phyloP scores from a whole-genome alignment of 2,888 invertebrate genomes.

The Caenorhabditis becei region DNA sequence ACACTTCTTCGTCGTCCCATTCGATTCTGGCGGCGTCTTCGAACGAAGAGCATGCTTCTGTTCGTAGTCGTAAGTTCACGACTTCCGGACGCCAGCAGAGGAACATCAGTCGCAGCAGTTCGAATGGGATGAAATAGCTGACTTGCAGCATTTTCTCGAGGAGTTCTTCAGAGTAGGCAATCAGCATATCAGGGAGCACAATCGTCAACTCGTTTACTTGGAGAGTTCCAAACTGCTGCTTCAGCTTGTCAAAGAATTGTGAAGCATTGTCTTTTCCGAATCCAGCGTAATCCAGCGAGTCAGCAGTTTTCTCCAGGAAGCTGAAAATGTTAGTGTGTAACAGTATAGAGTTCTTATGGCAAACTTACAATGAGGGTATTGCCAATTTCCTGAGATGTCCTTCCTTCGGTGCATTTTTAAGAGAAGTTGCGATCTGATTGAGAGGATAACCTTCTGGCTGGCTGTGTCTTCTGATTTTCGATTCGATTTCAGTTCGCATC shows the following conservation, averaged over 20 bases:
- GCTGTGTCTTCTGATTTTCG: constrained; percentile 8
- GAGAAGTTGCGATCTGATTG: constrained; percentile 4
- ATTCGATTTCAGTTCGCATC: constrained; percentile 30
- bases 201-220: constrained; percentile 37
- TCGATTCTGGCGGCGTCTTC: constrained; percentile 52
- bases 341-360: not conserved
- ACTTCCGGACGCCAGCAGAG: constrained; percentile 43
- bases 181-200: constrained; percentile 46
- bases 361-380: constrained; percentile 39
- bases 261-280: not conserved
- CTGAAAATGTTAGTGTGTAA: constrained; percentile 9
- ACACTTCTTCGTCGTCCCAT: constrained; percentile 54
- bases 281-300: constrained; percentile 29
- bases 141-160: constrained; percentile 26
- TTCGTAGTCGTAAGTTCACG: constrained; percentile 35
- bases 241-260: constrained; percentile 5
- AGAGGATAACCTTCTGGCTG: not conserved
- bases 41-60: constrained; percentile 34
- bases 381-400: constrained; percentile 24
- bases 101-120: constrained; percentile 36
- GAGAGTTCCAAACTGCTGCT: constrained; percentile 31
- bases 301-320: constrained; percentile 44
- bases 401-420: constrained; percentile 28
- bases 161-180: constrained; percentile 24
- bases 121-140: constrained; percentile 34